These are phyloP conservation scores for Siniperca undulata DNA, from an alignment of 2,797 vertebrate genomes.

Conservation along the genomic window DNA sequence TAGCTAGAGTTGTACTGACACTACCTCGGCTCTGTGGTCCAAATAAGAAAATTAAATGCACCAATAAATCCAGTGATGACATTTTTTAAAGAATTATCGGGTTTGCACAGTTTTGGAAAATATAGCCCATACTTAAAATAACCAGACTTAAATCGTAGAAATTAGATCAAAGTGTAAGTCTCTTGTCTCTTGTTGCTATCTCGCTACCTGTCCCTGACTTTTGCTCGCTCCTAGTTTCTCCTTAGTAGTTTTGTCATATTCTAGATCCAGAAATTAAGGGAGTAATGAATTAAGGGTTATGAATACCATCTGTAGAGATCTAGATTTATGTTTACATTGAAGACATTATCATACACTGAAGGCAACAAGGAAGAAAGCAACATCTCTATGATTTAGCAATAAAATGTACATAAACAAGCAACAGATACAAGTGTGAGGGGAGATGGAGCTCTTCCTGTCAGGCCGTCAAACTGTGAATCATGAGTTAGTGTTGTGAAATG, in stretches of 20 bases:
- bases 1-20: not conserved
- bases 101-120: not conserved
- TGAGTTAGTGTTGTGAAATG: constrained; percentile 70
- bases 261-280: not conserved
- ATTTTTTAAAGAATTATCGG: not conserved
- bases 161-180: not conserved
- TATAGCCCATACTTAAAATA: not conserved
- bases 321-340: constrained; percentile 9
- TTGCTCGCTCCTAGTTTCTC: not conserved
- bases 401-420: constrained; percentile 19
- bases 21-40: not conserved
- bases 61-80: not conserved
- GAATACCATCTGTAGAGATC: constrained; percentile 8
- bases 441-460: constrained; percentile 13
- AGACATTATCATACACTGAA: not conserved
- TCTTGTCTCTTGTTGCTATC: not conserved
- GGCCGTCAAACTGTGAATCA: constrained; percentile 33
- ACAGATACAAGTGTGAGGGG: not conserved
- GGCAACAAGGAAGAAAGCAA: not conserved
- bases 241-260: not conserved
- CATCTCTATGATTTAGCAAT: constrained; percentile 2
- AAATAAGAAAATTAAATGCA: not conserved
- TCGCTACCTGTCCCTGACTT: not conserved
- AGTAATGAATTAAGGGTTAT: not conserved
- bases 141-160: not conserved